Conservation (phyloP, 2,888 invertebrate genomes). For the Atrina japonica region DNA sequence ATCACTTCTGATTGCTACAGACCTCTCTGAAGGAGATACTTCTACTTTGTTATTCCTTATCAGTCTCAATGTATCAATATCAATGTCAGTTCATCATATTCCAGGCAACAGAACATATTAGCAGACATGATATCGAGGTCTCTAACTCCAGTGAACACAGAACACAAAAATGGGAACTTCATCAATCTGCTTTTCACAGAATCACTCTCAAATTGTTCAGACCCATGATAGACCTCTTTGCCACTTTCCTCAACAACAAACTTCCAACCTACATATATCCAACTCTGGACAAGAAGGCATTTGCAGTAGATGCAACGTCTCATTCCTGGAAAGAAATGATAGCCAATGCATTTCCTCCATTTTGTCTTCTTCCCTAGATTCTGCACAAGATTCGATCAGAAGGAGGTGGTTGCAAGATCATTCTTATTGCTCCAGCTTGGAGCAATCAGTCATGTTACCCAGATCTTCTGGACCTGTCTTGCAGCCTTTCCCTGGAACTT, state of each 20-base stretch:
- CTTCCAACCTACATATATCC: neutral
- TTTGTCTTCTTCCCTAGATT: conserved; percentile 8
- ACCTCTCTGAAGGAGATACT: no score
- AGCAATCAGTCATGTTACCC: conserved; percentile 14
- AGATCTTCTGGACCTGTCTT: neutral
- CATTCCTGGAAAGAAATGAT: conserved; percentile 8
- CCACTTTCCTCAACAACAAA: conserved; percentile 3
- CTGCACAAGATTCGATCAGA: neutral
- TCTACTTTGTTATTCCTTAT: no score
- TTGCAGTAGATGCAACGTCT: conserved; percentile 1
- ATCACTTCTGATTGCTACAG: no score
- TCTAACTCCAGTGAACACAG: conserved; percentile 3
- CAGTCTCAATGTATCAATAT: no score
- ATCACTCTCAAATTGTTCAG: neutral
- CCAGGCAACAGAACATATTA: no score
- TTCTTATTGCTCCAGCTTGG: conserved; percentile 6
- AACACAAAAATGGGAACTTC: conserved; percentile 20
- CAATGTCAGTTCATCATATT: no score
- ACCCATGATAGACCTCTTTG: conserved; percentile 20
- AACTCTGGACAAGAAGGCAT: conserved; percentile 2
- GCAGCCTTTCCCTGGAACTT: neutral
- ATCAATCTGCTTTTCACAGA: neutral
- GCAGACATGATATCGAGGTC: conserved; percentile 10
- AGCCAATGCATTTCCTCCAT: no score
- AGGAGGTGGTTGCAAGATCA: neutral